Conservation (phyloP, 2,888 invertebrate species). For the Lasioglossum villosulum region DNA sequence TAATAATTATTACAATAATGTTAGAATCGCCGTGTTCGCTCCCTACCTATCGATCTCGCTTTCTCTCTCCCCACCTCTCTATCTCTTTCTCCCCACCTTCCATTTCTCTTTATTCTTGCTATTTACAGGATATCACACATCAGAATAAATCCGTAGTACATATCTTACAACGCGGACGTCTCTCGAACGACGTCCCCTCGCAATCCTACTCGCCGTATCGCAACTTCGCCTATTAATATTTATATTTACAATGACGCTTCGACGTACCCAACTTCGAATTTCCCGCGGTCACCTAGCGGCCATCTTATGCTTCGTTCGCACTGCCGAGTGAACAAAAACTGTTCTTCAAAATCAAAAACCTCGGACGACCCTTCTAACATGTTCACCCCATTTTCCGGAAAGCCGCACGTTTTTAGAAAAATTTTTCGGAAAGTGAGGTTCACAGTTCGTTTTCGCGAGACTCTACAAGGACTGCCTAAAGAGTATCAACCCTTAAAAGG, state of each 20-base stretch:
- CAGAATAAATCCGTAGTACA: constrained; percentile 74
- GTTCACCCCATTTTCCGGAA: neutral
- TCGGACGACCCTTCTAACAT: neutral
- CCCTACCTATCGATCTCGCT: constrained; percentile 27
- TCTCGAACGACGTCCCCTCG: constrained; percentile 15
- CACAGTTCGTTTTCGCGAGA: neutral
- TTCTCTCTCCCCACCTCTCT: neutral
- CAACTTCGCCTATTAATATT: constrained; percentile 20
- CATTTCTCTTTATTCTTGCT: constrained; percentile 47
- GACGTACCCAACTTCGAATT: neutral
- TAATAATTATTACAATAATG: constrained; percentile 78
- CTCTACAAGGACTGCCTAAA: neutral
- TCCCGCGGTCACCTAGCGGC: neutral
- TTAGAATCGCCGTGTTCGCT: constrained; percentile 68
- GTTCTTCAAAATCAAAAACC: neutral
- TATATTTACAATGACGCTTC: constrained; percentile 18
- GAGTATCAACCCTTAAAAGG: neutral
- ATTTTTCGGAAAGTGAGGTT: neutral
- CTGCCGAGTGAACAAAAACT: neutral
- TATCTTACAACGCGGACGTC: constrained; percentile 75
- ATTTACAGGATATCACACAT: constrained; percentile 83
- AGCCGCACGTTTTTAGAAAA: neutral
- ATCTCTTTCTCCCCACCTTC: constrained; percentile 5
- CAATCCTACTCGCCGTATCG: neutral
- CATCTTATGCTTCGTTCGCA: neutral